These are phyloP conservation scores for Mus pahari DNA, from an alignment of 2,113 vertebrate genomes.

Conservation along the genomic window DNA sequence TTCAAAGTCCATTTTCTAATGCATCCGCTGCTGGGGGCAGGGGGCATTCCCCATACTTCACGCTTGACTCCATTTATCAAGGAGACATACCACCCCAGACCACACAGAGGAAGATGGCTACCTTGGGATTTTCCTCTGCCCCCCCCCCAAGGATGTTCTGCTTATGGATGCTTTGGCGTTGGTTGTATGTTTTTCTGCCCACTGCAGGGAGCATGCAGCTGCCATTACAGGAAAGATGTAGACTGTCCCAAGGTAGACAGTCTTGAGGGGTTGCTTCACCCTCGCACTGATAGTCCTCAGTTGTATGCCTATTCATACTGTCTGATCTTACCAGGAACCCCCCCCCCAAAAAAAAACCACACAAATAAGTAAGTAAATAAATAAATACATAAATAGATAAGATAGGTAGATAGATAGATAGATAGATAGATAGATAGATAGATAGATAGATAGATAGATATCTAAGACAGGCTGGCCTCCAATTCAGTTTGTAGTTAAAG, in stretches of 20 bases:
- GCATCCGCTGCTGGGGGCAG: neutral
- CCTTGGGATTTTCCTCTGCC: neutral
- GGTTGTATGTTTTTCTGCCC: neutral
- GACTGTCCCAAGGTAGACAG: neutral
- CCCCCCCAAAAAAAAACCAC: too few species aligned
- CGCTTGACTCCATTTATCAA: neutral
- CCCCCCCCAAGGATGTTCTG: neutral
- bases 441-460: neutral
- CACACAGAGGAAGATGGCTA: neutral
- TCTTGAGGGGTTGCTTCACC: neutral
- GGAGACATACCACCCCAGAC: too few species aligned
- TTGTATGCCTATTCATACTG: neutral
- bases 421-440: too few species aligned
- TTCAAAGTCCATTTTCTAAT: neutral
- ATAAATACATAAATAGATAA: too few species aligned
- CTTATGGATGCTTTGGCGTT: neutral
- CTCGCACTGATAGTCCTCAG: neutral
- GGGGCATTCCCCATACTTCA: neutral
- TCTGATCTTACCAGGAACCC: neutral
- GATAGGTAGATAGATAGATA: neutral
- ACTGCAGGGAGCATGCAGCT: neutral
- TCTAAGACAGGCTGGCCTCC: neutral
- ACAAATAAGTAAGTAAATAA: too few species aligned
- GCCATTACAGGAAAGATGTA: neutral
- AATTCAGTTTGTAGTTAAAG: neutral